Evolutionary conservation across 2,888 invertebrate genomes (phyloP), one percentile per base, ranked within the genome.

Genomic region (Eupeodes latifasciatus): DNA sequence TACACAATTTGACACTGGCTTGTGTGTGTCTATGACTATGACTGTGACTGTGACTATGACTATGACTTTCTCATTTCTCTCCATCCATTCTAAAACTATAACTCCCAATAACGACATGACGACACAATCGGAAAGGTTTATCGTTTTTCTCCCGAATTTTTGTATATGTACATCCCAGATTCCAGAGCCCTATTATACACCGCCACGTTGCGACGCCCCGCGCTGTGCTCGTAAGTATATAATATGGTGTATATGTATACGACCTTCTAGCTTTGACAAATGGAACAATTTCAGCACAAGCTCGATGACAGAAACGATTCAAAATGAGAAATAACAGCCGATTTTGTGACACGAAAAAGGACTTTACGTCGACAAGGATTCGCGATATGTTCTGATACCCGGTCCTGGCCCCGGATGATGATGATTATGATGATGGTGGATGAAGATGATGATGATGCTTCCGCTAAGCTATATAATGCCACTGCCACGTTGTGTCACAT

Each of bases 241-340:
- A n/a, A n/a, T n/a, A 11, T 14, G 9, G 5, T 40, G 9, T 40
- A 0, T 40, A 40, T 0, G 6, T 40, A 5, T 9, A 40, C 40
- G 40, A 44, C 72, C 80, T 44, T 59, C 64, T n/a, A 51, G 79
- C 72, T 51, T 67, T 85, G 89, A 89, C 89, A 89, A 89, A 89
- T 82, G 89, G 82, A 57, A 81, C 85, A 81, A 82, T 89, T 82
- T 72, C 55, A 61, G 69, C 76, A 82, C 75, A 81, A 82, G 66
- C 75, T 59, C 85, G 85, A 76, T 82, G 89, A 89, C 89, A 89
- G 81, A 85, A 85, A 62, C 89, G 81, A 85, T 89, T 79, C 89
- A 75, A 82, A 88, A 89, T 89, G 89, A 89, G 81, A 85, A 85
- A 89, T 89, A 85, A 89, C 85, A 89, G 85, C 62, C 85, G 82